Evolutionary conservation across 2,888 invertebrate species (phyloP), one percentile per base, ranked within the genome.

Genomic region (Metalampra italica): DNA sequence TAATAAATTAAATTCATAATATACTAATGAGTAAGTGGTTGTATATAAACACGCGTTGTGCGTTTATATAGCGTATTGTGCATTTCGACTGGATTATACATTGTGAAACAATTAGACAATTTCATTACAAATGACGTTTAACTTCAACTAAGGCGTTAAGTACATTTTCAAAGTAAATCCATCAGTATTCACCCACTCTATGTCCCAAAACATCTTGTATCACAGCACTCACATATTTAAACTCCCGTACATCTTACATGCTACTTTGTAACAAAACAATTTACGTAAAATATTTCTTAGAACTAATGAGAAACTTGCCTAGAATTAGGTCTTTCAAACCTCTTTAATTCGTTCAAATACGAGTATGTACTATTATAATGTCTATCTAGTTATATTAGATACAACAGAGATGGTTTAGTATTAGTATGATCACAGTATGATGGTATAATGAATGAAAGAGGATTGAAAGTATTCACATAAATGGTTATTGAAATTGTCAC

Each of bases 141-240:
- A 44, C 15, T 14, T 34, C 9, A 44, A 34, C 15, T 29, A 38
- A 29, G 22, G 7, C 22, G 3, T 22, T 37, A 9, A 45, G 32
- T 46, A 46, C 14, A 46, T 46, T 46, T 11, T 30, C 4, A 49
- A 57, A 47, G 58, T 60, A 62, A 56, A 56, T 53, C 57, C 69
- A 55, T 61, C 65, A 55, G 66, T 64, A 64, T 57, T 60, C 50
- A 56, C 64, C 67, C 68, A 62, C 59, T 62, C 64, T 65, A 59
- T 64, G 65, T 67, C 65, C 59, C 78, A 63, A 77, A 77, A 64
- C 78, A 74, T 78, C 68, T 77, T 65, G 66, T 86, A 87, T 87
- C 86, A 87, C 86, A 86, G 86, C 84, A 81, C 71, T 78, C 81
- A 66, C 72, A 72, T 68, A 69, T 68, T 62, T 64, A 62, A 46